Evolutionary conservation across 2,888 invertebrate genomes (phyloP).

Genomic region (Branchipolynoe longqiensis): DNA sequence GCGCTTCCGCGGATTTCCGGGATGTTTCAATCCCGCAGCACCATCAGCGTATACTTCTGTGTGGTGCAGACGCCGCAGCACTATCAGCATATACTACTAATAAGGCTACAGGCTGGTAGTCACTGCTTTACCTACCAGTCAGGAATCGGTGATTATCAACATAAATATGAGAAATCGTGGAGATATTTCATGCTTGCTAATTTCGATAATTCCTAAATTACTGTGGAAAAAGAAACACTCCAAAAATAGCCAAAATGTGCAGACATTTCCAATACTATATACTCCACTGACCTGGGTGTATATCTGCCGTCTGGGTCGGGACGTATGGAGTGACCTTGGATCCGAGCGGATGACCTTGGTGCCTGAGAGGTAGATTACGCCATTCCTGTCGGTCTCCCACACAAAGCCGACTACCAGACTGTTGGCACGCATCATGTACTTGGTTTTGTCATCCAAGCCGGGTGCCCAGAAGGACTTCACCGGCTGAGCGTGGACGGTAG

Average conservation of each 20-base stretch:
- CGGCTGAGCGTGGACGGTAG: background rate
- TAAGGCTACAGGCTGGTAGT: too few relatives aligned
- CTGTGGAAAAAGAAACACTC: too few relatives aligned
- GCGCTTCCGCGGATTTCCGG: too few relatives aligned
- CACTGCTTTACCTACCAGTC: too few relatives aligned
- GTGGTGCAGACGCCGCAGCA: too few relatives aligned
- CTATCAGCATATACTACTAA: too few relatives aligned
- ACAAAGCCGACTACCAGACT: constrained; percentile 15
- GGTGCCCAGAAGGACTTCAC: constrained; percentile 4
- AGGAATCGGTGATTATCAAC: background rate
- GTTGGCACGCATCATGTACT: constrained; percentile 22
- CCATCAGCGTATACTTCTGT: too few relatives aligned
- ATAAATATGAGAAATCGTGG: background rate
- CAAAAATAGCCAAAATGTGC: background rate
- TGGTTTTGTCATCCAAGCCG: background rate
- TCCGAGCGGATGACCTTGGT: background rate
- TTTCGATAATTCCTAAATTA: too few relatives aligned
- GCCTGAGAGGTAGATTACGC: background rate
- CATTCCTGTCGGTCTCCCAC: background rate
- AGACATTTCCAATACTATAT: background rate
- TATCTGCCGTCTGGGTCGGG: background rate
- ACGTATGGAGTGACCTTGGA: background rate
- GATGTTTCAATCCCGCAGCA: too few relatives aligned
- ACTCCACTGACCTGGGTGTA: background rate
- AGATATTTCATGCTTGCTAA: background rate